Conservation (phyloP, 2,113 vertebrate genomes). For the Microcebus ravelobensis region DNA sequence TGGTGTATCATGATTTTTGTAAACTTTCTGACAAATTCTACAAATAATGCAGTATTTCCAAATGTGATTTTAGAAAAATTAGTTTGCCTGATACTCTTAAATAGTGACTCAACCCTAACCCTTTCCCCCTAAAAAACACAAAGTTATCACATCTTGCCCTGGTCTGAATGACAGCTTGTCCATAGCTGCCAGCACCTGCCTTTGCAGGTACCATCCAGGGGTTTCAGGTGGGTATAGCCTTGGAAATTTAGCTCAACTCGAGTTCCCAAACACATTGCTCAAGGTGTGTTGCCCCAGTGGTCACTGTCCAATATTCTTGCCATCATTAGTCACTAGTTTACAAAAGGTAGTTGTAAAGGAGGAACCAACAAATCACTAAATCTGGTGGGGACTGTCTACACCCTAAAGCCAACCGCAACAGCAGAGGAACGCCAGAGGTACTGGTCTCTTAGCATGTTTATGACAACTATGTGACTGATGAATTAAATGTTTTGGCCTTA, state of each 20-base stretch:
- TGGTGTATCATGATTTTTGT: neutral
- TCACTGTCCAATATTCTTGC: neutral
- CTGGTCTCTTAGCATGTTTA: neutral
- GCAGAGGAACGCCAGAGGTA: neutral
- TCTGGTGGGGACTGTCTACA: neutral
- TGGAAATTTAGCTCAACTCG: neutral
- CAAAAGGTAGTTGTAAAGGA: neutral
- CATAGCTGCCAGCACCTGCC: neutral
- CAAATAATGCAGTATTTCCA: conserved; percentile 36
- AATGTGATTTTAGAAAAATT: conserved; percentile 27
- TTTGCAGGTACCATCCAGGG: neutral
- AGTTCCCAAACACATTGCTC: neutral
- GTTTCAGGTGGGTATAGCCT: neutral
- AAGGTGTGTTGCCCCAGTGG: neutral
- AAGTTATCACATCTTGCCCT: neutral
- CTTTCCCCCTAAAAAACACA: no score
- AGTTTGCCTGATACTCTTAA: neutral
- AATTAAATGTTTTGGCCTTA: neutral
- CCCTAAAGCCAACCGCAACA: neutral
- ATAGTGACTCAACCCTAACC: neutral
- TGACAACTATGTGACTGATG: neutral
- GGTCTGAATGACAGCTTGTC: neutral
- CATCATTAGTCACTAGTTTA: neutral
- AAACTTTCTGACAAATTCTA: neutral
- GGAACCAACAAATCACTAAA: neutral